Percentiles rank a stretch among this genome's conserved stretches.
Conservation (phyloP, 2,797 vertebrate species). For the Halcyon badia region DNA sequence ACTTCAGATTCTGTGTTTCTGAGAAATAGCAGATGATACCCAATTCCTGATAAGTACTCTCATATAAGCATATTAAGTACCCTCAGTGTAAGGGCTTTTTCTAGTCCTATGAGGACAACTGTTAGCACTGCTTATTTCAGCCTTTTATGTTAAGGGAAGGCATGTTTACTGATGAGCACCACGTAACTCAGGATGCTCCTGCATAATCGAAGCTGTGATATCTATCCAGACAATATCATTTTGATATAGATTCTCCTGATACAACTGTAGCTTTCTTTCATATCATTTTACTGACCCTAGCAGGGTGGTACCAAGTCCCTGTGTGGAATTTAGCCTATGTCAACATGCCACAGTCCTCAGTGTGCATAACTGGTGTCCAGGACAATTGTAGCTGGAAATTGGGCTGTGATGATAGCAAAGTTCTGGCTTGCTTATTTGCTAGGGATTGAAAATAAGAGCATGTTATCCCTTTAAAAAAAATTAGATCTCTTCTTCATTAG, state of each 20-base stretch:
- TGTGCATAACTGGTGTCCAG: rapidly evolving
- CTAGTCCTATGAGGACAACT: not conserved
- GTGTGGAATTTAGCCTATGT: not conserved
- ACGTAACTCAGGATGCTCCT: not conserved
- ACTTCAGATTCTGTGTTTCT: not conserved
- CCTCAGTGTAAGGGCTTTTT: not conserved
- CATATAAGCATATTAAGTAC: not conserved
- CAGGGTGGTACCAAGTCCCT: not conserved
- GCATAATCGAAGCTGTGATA: not conserved
- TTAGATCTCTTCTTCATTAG: not conserved
- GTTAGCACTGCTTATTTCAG: not conserved
- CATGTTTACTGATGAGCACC: not conserved
- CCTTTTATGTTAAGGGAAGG: not conserved
- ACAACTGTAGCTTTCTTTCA: not conserved
- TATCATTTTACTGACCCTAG: not conserved
- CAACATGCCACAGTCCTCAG: rapidly evolving
- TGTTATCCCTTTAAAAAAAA: not conserved
- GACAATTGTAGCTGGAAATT: not conserved
- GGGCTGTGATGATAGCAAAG: rapidly evolving
- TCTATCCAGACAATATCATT: rapidly evolving
- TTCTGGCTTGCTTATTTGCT: not conserved
- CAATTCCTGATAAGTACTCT: not conserved
- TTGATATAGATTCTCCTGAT: not conserved
- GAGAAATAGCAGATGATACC: not conserved
- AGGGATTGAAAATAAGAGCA: not conserved